phyloP scores from a whole-genome alignment of 1,140 invertebrate genomes.

The Atta texana region DNA sequence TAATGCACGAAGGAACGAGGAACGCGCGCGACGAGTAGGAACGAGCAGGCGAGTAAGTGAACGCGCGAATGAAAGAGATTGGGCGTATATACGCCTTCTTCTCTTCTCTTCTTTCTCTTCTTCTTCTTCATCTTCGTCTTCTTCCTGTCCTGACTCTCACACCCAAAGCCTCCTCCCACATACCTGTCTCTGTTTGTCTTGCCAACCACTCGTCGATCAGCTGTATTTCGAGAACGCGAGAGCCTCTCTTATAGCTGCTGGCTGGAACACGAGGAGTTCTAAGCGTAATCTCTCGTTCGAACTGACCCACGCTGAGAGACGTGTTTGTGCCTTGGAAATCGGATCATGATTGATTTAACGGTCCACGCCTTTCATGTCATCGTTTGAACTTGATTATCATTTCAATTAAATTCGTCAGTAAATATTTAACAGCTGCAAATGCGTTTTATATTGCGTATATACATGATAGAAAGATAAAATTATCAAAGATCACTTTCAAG shows the following conservation, averaged over 20 bases:
- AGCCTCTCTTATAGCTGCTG: not conserved
- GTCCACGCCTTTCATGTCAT: not conserved
- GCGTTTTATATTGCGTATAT: not conserved
- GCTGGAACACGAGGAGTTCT: not conserved
- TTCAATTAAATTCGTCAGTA: slow-evolving; percentile 7
- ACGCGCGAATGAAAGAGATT: slow-evolving; percentile 31
- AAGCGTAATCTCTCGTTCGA: slow-evolving; percentile 8
- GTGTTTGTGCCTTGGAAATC: not conserved
- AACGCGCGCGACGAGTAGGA: slow-evolving; percentile 63
- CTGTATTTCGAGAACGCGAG: slow-evolving; percentile 40
- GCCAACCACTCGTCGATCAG: slow-evolving; percentile 41
- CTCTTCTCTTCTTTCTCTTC: slow-evolving; percentile 16
- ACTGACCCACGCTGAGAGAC: not conserved
- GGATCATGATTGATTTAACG: slow-evolving; percentile 27
- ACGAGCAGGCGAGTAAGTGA: slow-evolving; percentile 54
- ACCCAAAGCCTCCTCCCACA: slow-evolving; percentile 21
- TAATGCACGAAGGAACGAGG: slow-evolving; percentile 69
- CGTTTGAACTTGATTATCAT: slow-evolving; percentile 4
- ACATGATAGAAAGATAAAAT: not conserved
- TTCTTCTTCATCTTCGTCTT: not conserved
- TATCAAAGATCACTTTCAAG: not conserved
- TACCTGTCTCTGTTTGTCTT: slow-evolving; percentile 65
- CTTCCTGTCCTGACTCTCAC: slow-evolving; percentile 31
- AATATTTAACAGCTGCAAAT: not conserved
- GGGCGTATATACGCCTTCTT: slow-evolving; percentile 46